Percentiles rank a stretch among this genome's conserved stretches.
Conservation (phyloP, 2,888 invertebrate species). For the Drosophila leonis region DNA sequence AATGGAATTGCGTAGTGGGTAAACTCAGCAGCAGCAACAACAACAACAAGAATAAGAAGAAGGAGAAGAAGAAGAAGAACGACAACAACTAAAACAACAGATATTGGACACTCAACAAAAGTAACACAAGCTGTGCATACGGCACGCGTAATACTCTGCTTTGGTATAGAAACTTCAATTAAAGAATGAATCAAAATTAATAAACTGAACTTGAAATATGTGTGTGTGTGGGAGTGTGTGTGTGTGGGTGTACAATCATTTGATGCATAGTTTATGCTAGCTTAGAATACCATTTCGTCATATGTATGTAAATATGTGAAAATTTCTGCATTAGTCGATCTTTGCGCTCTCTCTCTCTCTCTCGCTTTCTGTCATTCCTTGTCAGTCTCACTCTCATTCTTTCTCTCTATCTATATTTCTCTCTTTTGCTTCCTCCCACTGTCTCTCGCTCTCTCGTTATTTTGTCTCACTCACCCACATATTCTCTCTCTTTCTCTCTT, state of each 20-base stretch:
- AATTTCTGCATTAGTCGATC: not conserved
- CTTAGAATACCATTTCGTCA: not conserved
- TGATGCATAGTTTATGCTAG: not conserved
- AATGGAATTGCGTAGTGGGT: conserved; percentile 62
- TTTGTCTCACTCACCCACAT: no score
- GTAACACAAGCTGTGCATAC: conserved; percentile 1
- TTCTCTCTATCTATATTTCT: no score
- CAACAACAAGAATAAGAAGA: not conserved
- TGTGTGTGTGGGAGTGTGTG: not conserved
- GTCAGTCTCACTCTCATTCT: no score
- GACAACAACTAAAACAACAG: not conserved
- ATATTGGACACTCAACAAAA: not conserved
- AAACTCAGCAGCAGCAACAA: conserved; percentile 14
- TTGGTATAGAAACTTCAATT: not conserved
- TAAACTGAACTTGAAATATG: no score
- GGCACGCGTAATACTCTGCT: conserved; percentile 6
- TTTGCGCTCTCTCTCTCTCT: not conserved
- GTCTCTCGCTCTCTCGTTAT: no score
- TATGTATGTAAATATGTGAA: not conserved
- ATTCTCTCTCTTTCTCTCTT: no score
- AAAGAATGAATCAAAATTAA: not conserved
- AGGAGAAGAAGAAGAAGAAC: not conserved
- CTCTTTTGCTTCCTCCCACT: no score
- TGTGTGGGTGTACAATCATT: not conserved
- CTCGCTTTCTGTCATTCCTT: not conserved